phyloP scores from a whole-genome alignment of 2,797 vertebrate genomes.

The Emydoidea blandingii region DNA sequence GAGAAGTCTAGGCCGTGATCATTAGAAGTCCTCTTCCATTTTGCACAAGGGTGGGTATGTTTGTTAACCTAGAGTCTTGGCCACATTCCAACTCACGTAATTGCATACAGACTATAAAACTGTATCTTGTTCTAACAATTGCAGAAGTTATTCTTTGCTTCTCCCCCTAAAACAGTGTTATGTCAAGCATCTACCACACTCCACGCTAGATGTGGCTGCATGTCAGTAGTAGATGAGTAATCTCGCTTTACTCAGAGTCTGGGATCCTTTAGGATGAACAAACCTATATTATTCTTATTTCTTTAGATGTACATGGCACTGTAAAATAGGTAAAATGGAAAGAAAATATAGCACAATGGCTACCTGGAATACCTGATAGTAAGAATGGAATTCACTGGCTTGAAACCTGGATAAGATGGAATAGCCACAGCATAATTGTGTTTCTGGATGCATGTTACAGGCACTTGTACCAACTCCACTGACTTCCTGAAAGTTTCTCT shows the following conservation, averaged over 20 bases:
- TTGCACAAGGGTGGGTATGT: not conserved
- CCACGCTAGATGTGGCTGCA: not conserved
- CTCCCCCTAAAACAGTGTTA: not conserved
- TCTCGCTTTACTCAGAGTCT: not conserved
- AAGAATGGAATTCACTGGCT: not conserved
- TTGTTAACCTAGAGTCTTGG: not conserved
- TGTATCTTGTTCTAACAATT: not conserved
- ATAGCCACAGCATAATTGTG: not conserved
- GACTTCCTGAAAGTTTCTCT: not conserved
- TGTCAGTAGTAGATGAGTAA: conserved; percentile 1
- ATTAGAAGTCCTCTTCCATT: not conserved
- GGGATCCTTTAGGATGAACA: not conserved
- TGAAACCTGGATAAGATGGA: not conserved
- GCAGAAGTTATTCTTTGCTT: not conserved
- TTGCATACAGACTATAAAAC: not conserved
- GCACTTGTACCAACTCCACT: not conserved
- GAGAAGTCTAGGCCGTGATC: not conserved
- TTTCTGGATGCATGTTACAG: not conserved
- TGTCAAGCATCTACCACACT: not conserved
- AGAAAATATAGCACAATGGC: not conserved
- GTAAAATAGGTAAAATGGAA: not conserved
- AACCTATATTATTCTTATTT: not conserved
- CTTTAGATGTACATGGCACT: not conserved
- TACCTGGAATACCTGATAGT: not conserved
- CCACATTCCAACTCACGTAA: not conserved